Base-by-base conservation (phyloP, 2,888 invertebrate species). In the Dynastes grantii region DNA sequence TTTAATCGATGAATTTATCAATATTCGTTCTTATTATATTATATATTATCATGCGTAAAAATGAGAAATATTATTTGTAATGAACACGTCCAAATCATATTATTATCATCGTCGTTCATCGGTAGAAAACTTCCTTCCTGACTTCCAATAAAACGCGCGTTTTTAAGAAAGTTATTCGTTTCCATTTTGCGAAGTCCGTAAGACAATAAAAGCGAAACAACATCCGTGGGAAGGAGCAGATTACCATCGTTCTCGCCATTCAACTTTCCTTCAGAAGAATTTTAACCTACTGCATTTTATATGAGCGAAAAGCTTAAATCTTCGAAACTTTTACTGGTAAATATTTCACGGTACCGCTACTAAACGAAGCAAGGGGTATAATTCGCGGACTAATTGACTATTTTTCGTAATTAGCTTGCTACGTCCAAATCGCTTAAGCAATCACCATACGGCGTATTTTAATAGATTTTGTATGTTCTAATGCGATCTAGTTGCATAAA, bases 201-300 rank as follows among this genome's bases (percentile, higher is more conserved):
- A 63, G 32, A 29, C 29, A 32, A 67, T 67, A 67, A 49, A 27
- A 9, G 16, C 45, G 3, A 49, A 45, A 67, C 49, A 67, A 67
- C 67, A 67, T 27, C 45, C 67, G 22, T 45, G 78, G 79, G 80
- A 80, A 75, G 71, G 67, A 81, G 68, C 79, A 78, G 81, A 77
- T 80, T 78, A 81, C 61, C 76, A 32, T 32, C n/a, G 6, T 55
- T 45, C 45, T 11, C 63, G 63, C 32, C 63, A 32, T 67, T 67
- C 45, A 51, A 67, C 67, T 49, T 67, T 27, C 11, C 67, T 2
- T 6, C 32, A 45, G 45, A 67, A 67, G 67, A 67, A 67, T 49
- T 22, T 45, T 27, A 45, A 45, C 76, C 78, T 77, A 78, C 77
- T 81, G 79, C 73, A 81, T 81, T 81, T 81, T 81, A 78, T 78